A percentile compares a stretch with the other conserved stretches of the same genome.
These are phyloP conservation scores for Cricetomys ansorgei DNA, from an alignment of 2,113 vertebrate species.

Conservation along the genomic window DNA sequence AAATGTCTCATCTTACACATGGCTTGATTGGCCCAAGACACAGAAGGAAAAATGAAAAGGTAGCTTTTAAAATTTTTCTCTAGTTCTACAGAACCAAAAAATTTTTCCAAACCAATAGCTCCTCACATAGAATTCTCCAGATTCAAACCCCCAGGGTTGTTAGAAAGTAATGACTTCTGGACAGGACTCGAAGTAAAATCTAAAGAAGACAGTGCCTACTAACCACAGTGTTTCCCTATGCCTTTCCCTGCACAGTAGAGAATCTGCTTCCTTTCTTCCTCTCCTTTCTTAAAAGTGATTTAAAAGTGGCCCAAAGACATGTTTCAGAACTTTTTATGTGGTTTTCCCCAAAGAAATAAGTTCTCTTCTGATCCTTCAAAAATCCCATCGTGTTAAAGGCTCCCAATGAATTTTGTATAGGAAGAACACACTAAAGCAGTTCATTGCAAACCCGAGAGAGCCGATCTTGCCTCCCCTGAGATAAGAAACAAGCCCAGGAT, in stretches of 20 bases:
- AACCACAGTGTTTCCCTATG: background rate
- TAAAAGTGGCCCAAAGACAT: background rate
- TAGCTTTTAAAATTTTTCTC: slow-evolving; percentile 21
- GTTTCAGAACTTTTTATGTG: background rate
- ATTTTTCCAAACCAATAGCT: slow-evolving; percentile 24
- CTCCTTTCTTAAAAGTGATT: background rate
- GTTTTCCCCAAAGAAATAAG: background rate
- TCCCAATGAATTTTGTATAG: background rate
- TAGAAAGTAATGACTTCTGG: background rate
- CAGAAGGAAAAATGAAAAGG: background rate
- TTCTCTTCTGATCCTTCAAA: slow-evolving; percentile 15
- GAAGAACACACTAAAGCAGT: background rate
- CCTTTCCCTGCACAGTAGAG: accelerated
- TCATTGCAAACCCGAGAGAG: background rate
- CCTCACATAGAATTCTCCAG: slow-evolving; percentile 34
- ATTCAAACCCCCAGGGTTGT: background rate
- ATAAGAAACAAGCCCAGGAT: background rate
- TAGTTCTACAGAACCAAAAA: background rate
- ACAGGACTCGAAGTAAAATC: background rate
- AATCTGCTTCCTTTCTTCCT: background rate
- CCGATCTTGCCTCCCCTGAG: background rate
- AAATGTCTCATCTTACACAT: background rate
- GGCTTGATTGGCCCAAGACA: background rate
- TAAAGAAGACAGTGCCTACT: background rate
- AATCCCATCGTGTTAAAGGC: background rate